Evolutionary conservation across 2,888 invertebrate species (phyloP).

Genomic region (Eulithis testata): DNA sequence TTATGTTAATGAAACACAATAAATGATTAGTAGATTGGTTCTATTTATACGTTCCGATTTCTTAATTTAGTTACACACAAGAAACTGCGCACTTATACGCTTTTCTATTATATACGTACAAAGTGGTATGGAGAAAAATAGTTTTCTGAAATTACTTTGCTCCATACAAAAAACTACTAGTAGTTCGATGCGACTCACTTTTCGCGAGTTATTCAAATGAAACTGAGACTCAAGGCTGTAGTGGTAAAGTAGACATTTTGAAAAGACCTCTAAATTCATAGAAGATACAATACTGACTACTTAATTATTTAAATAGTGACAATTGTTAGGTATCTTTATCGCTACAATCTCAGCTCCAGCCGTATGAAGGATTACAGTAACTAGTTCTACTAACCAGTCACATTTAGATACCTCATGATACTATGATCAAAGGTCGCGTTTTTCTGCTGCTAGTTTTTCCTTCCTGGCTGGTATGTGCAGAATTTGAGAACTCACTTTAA

Average conservation of each 20-base stretch:
- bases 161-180: too few relatives aligned
- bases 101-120: too few relatives aligned
- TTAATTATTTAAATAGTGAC: not conserved
- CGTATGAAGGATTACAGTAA: slow-evolving; percentile 17
- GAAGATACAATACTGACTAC: not conserved
- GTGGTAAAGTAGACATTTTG: not conserved
- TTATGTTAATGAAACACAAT: slow-evolving; percentile 9
- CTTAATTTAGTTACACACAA: too few relatives aligned
- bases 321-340: slow-evolving; percentile 19
- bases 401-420: not conserved
- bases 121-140: too few relatives aligned
- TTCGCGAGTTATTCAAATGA: too few relatives aligned
- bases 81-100: too few relatives aligned
- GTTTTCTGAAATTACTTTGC: too few relatives aligned
- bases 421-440: slow-evolving; percentile 19
- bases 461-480: not conserved
- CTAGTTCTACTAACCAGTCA: not conserved
- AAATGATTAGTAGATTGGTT: too few relatives aligned
- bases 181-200: too few relatives aligned
- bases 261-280: not conserved
- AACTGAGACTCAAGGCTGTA: too few relatives aligned
- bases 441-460: slow-evolving; percentile 10
- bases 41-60: too few relatives aligned
- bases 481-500: slow-evolving; percentile 2
- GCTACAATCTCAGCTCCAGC: slow-evolving; percentile 5